Evolutionary conservation across 1,140 invertebrate genomes (phyloP).

Genomic region (Palaemon carinicauda): DNA sequence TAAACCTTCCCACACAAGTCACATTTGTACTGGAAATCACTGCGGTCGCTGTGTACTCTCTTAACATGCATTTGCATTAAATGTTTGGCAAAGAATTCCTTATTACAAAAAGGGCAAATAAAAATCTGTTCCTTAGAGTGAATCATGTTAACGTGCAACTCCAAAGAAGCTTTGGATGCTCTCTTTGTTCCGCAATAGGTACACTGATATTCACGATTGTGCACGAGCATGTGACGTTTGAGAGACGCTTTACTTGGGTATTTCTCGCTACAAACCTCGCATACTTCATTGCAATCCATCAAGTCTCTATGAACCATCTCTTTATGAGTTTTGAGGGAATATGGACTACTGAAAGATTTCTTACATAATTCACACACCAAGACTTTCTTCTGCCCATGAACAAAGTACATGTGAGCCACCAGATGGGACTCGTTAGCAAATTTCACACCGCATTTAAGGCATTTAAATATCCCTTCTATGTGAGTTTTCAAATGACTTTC

Average conservation of each 20-base stretch:
- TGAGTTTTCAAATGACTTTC: constrained; percentile 48
- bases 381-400: constrained; percentile 46
- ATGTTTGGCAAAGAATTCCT: constrained; percentile 49
- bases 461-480: constrained; percentile 32
- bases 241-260: constrained; percentile 38
- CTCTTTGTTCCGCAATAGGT: constrained; percentile 25
- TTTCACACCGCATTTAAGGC: constrained; percentile 35
- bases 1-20: constrained; percentile 39
- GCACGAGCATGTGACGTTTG: constrained; percentile 38
- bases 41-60: constrained; percentile 47
- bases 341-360: constrained; percentile 33
- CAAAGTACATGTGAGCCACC: constrained; percentile 51
- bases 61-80: constrained; percentile 49
- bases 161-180: constrained; percentile 47
- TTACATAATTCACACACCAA: constrained; percentile 42
- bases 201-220: constrained; percentile 31
- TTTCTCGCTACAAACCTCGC: constrained; percentile 31
- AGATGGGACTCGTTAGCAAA: constrained; percentile 47
- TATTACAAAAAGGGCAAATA: constrained; percentile 24
- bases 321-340: constrained; percentile 45
- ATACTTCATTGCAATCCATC: constrained; percentile 35
- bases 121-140: constrained; percentile 42
- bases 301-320: constrained; percentile 43
- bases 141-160: constrained; percentile 49
- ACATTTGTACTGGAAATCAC: constrained; percentile 45